Base-by-base conservation (phyloP, 2,113 vertebrate species). In the Sturnus vulgaris region DNA sequence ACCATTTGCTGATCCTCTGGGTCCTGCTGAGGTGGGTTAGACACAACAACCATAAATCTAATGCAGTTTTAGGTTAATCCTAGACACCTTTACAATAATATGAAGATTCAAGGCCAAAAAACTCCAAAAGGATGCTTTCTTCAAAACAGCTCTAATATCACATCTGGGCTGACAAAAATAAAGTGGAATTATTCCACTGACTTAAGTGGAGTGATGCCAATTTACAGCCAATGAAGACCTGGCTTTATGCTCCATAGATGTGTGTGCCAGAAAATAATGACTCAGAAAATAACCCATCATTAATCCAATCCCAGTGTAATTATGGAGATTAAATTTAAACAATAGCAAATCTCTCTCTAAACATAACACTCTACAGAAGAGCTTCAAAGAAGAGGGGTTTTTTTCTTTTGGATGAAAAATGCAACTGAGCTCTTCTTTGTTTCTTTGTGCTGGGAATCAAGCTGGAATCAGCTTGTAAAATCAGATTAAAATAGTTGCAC, bases 321-420 rank as follows among this genome's bases (percentile, higher is more conserved):
- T 94, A 94, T 6, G 23, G 82, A 93, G 88, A 95, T 94, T 88
- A 92, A 90, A 78, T 93, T 93, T 88, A 96, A 95, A 96, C 92
- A 97, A 95, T 57, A 81, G 90, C 76, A 84, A 94, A 95, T 72
- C 56, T 33, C 82, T 92, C 37, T 85, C 73, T 93, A 95, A 96
- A 88, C 92, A 86, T 68, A 95, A 88, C 86, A 78, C 73, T 78
- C 68, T 30, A 63, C 33, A 91, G 56, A 90, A 73, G 57, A 90
- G 50, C 84, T 93, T 90, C 68, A 95, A 81, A 83, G 68, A 93
- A n/a, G 49, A 71, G 49, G n/a, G 50, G 35, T 15, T 47, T 96
- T 95, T 76, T 92, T 68, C 37, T 94, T 92, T 72, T 49, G 53
- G 88, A 78, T 9, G 47, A 92, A 92, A 94, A 86, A 52, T 30